Percentiles rank a stretch among this genome's conserved stretches.
Conservation (phyloP, 2,797 vertebrate genomes). For the Corythornis leucogaster region DNA sequence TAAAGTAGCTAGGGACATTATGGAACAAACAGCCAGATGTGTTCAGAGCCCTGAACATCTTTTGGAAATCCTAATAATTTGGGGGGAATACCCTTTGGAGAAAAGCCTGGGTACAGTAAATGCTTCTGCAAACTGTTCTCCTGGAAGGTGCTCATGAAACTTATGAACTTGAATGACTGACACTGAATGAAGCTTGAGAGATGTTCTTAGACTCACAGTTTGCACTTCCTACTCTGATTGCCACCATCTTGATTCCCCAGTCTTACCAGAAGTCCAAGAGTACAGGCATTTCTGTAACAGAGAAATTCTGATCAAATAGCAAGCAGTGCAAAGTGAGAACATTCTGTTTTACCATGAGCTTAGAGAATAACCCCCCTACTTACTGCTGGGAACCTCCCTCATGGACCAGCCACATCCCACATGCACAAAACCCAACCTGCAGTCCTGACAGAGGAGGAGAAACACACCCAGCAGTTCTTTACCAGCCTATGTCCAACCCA, state of each 20-base stretch:
- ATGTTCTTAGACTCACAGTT: fast-evolving
- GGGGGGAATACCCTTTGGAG: neutral
- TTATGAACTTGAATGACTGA: neutral
- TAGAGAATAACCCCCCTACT: neutral
- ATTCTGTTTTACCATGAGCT: neutral
- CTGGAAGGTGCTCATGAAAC: neutral
- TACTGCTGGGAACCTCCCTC: neutral
- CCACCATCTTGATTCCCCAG: neutral
- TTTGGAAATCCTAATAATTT: neutral
- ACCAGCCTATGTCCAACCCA: neutral
- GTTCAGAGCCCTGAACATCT: neutral
- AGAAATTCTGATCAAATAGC: neutral
- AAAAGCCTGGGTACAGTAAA: neutral
- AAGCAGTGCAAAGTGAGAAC: neutral
- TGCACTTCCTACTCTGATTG: neutral
- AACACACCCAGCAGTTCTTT: neutral
- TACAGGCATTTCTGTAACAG: neutral
- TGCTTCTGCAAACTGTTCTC: neutral
- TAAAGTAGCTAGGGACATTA: neutral
- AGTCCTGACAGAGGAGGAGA: neutral
- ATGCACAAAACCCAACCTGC: neutral
- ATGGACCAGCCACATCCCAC: neutral
- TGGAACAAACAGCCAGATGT: neutral
- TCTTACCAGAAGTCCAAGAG: neutral
- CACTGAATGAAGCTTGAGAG: neutral